Base-by-base conservation (phyloP, 1,140 invertebrate genomes). In the Bombus soroeensis region DNA sequence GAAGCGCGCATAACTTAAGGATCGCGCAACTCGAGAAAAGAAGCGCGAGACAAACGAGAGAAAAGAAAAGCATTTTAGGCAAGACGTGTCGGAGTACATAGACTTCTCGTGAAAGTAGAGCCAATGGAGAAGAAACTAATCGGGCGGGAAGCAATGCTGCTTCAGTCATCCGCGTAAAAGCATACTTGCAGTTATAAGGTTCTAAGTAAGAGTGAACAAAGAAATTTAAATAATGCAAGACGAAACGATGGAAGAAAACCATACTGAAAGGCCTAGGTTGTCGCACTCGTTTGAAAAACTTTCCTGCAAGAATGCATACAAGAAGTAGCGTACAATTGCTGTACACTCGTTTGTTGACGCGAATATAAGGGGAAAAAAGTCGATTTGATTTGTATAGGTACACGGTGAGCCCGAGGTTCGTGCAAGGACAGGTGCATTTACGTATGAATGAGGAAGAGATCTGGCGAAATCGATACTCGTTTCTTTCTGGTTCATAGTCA, bases 291-390 rank as follows among this genome's bases (percentile, higher is more conserved):
- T 91, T 89, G 81, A 89, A 88, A 89, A 88, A 84, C 72, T 88
- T 90, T 77, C 41, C 86, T 81, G 74, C 84, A 90, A 87, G 83
- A 83, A 91, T 88, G 92, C 90, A 92, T 87, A 89, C 87, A 62
- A 68, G 87, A 91, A 91, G 90, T 83, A 92, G 88, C 92, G 91
- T 90, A 92, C 88, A 90, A 88, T 92, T 80, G 87, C 86, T 93
- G 91, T 92, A 93, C 90, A 78, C 57, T 77, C 92, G 89, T 93
- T 93, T 92, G 92, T 93, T 92, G 90, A 91, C 87, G 88, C 89
- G 91, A 84, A 89, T 90, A 92, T 89, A 89, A 89, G 88, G 88
- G 37, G 3, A 76, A 37, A 75, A 59, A 59, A 90, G 83, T 91
- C 87, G 83, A 92, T 93, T 92, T 92, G 91, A 88, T 91, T 92